Base-by-base conservation (phyloP, 2,888 invertebrate genomes). In the Chloroclystis v-ata region DNA sequence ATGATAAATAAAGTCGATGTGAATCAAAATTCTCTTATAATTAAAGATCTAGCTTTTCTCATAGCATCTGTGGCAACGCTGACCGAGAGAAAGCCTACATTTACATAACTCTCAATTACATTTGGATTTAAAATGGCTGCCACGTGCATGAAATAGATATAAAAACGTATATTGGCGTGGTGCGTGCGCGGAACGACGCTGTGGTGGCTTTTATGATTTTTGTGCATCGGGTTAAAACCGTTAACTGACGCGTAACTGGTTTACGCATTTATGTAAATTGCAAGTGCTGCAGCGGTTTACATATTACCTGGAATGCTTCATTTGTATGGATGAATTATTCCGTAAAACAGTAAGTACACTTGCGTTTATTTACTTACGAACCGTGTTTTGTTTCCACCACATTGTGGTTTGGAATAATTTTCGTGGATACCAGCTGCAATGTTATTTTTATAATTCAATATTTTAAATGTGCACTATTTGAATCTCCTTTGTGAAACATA, bases 101-200 rank as follows among this genome's bases (percentile, higher is more conserved):
- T 72, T 72, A 69, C 71, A 70, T 72, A 72, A 71, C 71, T 72
- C 71, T 68, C 71, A 72, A 72, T 72, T 72, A 72, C 71, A 71
- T 71, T 68, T 67, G 68, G 70, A 71, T 72, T 72, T 72, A 72
- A 71, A 72, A 71, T 70, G 70, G 69, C 67, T 54, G 62, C 52
- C 71, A 64, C 69, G 69, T 72, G 71, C 62, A 67, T 64, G 63
- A 68, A 71, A 71, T 70, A 69, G 66, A 69, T 68, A 69, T 65
- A 65, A 71, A 71, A 68, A 62, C 60, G 64, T 63, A 65, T 59
- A 67, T 46, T 49, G 57, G 52, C 57, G 67, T 60, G 63, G 56
- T 63, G 65, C 55, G 64, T 58, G 58, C 42, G 51, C 29, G 48
- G 25, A 53, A 52, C 49, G 54, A 29, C 52, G 29, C n/a, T 38